Evolutionary conservation across 2,797 vertebrate genomes (phyloP).

Genomic region (Sternotherus odoratus): DNA sequence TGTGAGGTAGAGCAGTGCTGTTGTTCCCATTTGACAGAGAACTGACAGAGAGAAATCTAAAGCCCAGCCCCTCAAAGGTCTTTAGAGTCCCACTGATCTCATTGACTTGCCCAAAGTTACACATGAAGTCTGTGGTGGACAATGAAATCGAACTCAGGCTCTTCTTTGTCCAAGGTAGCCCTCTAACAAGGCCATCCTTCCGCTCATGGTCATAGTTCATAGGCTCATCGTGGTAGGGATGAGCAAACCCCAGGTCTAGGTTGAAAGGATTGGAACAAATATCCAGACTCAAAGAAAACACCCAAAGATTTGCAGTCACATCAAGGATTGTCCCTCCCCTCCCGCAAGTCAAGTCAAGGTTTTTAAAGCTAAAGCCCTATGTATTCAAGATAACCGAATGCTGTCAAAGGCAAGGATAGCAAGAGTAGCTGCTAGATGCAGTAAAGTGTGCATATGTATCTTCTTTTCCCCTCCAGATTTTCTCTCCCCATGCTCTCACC

Average conservation of each 20-base stretch:
- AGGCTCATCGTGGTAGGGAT: not conserved
- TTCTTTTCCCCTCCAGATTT: not conserved
- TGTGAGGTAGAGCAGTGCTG: not conserved
- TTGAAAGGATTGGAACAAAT: not conserved
- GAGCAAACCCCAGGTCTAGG: not conserved
- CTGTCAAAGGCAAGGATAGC: not conserved
- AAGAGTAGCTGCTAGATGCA: rapidly evolving
- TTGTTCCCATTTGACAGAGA: not conserved
- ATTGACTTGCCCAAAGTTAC: not conserved
- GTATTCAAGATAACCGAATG: not conserved
- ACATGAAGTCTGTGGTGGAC: not conserved
- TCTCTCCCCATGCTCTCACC: not conserved
- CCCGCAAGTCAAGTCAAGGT: not conserved
- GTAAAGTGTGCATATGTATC: not conserved
- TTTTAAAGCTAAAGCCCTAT: not conserved
- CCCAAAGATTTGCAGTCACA: not conserved
- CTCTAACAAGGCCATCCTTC: not conserved
- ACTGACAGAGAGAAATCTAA: not conserved
- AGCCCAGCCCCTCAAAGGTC: not conserved
- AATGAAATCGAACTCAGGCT: not conserved
- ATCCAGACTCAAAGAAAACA: not conserved
- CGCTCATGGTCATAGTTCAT: not conserved
- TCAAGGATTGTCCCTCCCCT: not conserved
- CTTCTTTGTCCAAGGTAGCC: not conserved
- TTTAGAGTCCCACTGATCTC: not conserved